phyloP scores from a whole-genome alignment of 2,797 vertebrate genomes.

The Sebastes trivittatus region DNA sequence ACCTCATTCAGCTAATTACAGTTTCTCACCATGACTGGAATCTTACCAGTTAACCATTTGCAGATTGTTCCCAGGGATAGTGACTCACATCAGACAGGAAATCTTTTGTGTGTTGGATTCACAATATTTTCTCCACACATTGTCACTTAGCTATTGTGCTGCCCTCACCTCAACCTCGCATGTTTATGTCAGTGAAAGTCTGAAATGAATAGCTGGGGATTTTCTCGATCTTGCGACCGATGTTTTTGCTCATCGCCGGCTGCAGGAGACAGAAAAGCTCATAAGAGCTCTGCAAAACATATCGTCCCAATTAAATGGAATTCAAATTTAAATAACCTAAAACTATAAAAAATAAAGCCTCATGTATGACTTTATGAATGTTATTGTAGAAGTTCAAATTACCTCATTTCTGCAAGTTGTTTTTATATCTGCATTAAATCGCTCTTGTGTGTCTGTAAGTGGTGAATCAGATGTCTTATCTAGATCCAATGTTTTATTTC shows the following conservation, averaged over 20 bases:
- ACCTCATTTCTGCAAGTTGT: background rate
- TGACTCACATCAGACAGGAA: constrained; percentile 75
- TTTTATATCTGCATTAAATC: background rate
- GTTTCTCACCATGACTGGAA: constrained; percentile 24
- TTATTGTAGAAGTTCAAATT: background rate
- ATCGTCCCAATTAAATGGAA: constrained; percentile 17
- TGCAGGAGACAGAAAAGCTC: constrained; percentile 1
- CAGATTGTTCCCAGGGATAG: constrained; percentile 64
- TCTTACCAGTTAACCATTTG: constrained; percentile 10
- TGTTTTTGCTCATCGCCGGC: constrained; percentile 58
- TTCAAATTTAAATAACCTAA: background rate
- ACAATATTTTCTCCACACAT: constrained; percentile 63
- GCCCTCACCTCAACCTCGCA: constrained; percentile 53
- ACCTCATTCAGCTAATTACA: background rate
- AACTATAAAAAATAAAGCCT: background rate
- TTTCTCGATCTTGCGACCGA: constrained; percentile 60
- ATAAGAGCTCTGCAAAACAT: constrained; percentile 29
- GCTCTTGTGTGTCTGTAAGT: background rate
- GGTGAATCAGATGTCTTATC: background rate
- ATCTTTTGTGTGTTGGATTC: constrained; percentile 64
- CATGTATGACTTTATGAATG: background rate
- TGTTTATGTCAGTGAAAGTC: constrained; percentile 72
- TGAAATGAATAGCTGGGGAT: constrained; percentile 82
- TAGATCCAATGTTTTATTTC: background rate
- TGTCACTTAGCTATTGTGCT: constrained; percentile 62